A percentile compares a stretch with the other conserved stretches of the same genome.
phyloP scores from a whole-genome alignment of 2,797 vertebrate genomes.

The Phalloptychus januarius region DNA sequence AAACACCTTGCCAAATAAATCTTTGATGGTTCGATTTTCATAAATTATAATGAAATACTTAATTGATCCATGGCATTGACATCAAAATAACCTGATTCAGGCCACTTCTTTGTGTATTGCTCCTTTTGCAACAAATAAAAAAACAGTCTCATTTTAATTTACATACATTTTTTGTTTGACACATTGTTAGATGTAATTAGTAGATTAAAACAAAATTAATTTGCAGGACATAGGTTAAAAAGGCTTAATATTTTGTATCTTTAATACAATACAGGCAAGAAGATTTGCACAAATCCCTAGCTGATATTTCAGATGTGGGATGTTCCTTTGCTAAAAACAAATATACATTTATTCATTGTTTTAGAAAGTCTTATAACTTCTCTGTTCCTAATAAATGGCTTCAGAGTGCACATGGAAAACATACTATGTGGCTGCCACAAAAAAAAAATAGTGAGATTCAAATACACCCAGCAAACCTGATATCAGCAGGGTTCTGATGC shows the following conservation, averaged over 20 bases:
- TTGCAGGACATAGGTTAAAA: conserved; percentile 23
- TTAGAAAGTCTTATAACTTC: neutral
- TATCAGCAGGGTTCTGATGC: conserved; percentile 20
- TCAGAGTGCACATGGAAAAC: conserved; percentile 2
- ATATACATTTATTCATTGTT: conserved; percentile 23
- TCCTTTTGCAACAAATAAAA: conserved; percentile 14
- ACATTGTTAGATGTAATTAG: conserved; percentile 22
- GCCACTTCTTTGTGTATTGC: neutral
- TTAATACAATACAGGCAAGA: conserved; percentile 42
- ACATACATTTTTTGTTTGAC: neutral
- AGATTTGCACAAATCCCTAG: conserved; percentile 22
- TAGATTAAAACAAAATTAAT: conserved; percentile 17
- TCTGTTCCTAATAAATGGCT: neutral
- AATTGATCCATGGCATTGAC: conserved; percentile 13
- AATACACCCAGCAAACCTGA: conserved; percentile 18
- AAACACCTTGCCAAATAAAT: conserved; percentile 25
- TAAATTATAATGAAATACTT: conserved; percentile 6
- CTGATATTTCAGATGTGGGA: conserved; percentile 30
- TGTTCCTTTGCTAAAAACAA: conserved; percentile 14
- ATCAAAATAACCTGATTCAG: conserved; percentile 25
- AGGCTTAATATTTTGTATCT: conserved; percentile 35
- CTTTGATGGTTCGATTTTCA: conserved; percentile 13
- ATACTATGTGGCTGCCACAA: conserved; percentile 13
- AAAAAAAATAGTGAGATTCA: neutral
- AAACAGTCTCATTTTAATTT: neutral